These are phyloP conservation scores for Psammodynastes pulverulentus DNA, from an alignment of 2,113 vertebrate species.

Conservation along the genomic window DNA sequence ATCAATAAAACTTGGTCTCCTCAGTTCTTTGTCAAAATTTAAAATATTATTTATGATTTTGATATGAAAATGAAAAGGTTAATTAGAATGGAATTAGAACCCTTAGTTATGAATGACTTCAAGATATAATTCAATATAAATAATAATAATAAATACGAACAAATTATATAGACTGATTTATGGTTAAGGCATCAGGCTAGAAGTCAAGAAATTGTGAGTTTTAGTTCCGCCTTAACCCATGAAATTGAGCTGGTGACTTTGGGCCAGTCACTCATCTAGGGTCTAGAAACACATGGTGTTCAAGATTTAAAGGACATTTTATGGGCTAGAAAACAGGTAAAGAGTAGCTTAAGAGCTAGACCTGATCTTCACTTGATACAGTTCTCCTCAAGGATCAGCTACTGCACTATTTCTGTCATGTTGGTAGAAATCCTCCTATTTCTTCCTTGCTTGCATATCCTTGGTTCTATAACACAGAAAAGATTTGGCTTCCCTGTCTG, in stretches of 20 bases:
- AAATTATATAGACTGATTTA: background rate
- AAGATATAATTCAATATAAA: background rate
- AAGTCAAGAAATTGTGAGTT: background rate
- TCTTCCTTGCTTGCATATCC: background rate
- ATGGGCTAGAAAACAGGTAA: constrained; percentile 37
- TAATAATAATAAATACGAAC: background rate
- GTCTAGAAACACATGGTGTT: background rate
- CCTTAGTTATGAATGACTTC: background rate
- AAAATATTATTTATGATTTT: background rate
- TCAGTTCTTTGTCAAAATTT: background rate
- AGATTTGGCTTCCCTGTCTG: background rate
- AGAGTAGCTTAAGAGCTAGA: constrained; percentile 28
- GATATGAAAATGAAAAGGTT: background rate
- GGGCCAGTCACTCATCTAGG: background rate
- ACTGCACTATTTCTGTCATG: background rate
- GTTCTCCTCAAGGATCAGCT: background rate
- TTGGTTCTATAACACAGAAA: constrained; percentile 16
- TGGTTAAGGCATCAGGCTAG: background rate
- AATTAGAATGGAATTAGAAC: background rate
- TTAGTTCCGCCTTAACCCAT: background rate
- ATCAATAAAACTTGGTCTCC: background rate
- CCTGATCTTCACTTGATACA: background rate
- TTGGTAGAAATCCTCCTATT: background rate
- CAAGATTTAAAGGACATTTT: constrained; percentile 29
- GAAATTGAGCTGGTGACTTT: background rate